phyloP scores from a whole-genome alignment of 2,888 invertebrate genomes.

The Tubulanus polymorphus region DNA sequence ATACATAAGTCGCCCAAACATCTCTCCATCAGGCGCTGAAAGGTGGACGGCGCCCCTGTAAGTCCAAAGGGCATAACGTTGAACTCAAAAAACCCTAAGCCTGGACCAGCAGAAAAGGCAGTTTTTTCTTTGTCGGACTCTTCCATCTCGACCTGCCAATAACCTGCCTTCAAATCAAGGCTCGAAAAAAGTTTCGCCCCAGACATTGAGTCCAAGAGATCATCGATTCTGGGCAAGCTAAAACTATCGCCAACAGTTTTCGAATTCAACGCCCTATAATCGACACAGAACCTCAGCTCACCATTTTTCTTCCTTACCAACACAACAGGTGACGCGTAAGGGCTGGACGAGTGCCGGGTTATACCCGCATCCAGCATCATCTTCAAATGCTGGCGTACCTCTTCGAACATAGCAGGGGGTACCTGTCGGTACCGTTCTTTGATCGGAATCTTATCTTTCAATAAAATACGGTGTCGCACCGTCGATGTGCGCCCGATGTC shows the following conservation, averaged over 20 bases:
- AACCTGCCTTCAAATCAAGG: background rate
- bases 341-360: background rate
- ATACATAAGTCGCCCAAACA: background rate
- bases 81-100: conserved; percentile 3
- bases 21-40: background rate
- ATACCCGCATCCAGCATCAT: background rate
- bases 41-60: background rate
- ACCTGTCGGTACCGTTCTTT: background rate
- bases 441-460: background rate
- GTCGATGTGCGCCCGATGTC: conserved; percentile 11
- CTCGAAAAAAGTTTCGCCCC: background rate
- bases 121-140: too few relatives aligned
- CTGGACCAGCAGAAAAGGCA: too few relatives aligned
- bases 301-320: conserved; percentile 9
- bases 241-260: background rate
- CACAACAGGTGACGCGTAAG: conserved; percentile 2
- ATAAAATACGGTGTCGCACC: conserved; percentile 6
- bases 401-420: background rate
- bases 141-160: too few relatives aligned
- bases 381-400: background rate
- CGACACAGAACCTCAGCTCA: conserved; percentile 1
- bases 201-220: background rate
- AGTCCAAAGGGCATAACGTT: background rate
- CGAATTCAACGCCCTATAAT: conserved; percentile 2
- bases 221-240: conserved; percentile 1